Evolutionary conservation across 2,888 invertebrate species (phyloP), one percentile per base, ranked within the genome.

Genomic region (Encarsia formosa): DNA sequence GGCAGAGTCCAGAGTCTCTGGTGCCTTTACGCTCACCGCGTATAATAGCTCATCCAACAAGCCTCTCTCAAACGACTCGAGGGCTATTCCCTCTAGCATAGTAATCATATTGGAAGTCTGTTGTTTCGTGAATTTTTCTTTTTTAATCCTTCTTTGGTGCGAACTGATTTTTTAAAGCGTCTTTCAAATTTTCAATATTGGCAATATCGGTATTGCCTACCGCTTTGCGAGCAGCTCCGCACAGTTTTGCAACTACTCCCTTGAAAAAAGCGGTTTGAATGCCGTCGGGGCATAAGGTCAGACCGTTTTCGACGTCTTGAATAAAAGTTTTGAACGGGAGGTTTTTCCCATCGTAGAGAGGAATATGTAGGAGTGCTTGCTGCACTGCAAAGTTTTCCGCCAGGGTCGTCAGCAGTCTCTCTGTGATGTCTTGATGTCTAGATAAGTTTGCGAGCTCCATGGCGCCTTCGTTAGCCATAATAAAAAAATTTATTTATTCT

Each of bases 61-160:
- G n/a, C 51, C 52, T 20, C 55, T 29, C 38, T 50, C 42, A 26
- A 40, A 54, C 9, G 51, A 48, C 29, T 57, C n/a, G n/a, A n/a
- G n/a, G n/a, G n/a, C n/a, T n/a, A n/a, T n/a, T n/a, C n/a, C n/a
- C n/a, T n/a, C n/a, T n/a, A n/a, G n/a, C n/a, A n/a, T n/a, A n/a
- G n/a, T n/a, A n/a, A n/a, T n/a, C n/a, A n/a, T n/a, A n/a, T n/a
- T n/a, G n/a, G n/a, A n/a, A n/a, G n/a, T n/a, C n/a, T n/a, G n/a
- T n/a, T n/a, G n/a, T n/a, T n/a, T n/a, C n/a, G n/a, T n/a, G n/a
- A n/a, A n/a, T n/a, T n/a, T n/a, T n/a, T n/a, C n/a, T n/a, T n/a
- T n/a, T n/a, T n/a, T n/a, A n/a, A n/a, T n/a, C n/a, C n/a, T n/a
- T n/a, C n/a, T n/a, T n/a, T n/a, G n/a, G n/a, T n/a, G n/a, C n/a